Evolutionary conservation across 2,888 invertebrate species (phyloP).

Genomic region (Syrista parreyssii): DNA sequence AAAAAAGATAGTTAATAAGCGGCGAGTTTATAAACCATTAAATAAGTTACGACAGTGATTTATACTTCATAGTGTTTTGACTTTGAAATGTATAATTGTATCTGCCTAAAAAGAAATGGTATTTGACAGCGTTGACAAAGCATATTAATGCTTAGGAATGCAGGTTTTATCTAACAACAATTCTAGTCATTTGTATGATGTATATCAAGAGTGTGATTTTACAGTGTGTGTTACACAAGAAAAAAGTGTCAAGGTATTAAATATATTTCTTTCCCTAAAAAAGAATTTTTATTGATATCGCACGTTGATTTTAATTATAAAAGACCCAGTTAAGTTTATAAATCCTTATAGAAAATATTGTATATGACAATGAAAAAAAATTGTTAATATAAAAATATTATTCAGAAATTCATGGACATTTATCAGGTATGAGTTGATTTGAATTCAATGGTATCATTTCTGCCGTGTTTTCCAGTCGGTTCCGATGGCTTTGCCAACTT

Average conservation of each 20-base stretch:
- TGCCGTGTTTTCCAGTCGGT: not conserved
- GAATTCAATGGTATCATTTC: not conserved
- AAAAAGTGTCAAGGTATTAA: conserved; percentile 14
- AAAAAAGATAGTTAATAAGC: not conserved
- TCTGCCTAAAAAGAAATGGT: not conserved
- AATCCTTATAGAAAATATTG: not conserved
- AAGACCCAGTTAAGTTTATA: not conserved
- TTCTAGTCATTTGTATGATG: conserved; percentile 22
- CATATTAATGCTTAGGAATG: not conserved
- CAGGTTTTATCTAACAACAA: not conserved
- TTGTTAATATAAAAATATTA: conserved; percentile 10
- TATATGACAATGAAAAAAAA: not conserved
- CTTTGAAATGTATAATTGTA: not conserved
- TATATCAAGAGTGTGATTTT: conserved; percentile 16
- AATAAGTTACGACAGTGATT: not conserved
- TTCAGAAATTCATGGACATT: not conserved
- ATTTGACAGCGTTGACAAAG: not conserved
- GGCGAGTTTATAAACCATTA: not conserved
- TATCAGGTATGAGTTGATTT: not conserved
- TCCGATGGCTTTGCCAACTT: not conserved
- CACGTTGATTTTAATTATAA: not conserved
- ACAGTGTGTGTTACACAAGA: conserved; percentile 4
- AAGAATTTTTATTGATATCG: not conserved
- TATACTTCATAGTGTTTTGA: not conserved
- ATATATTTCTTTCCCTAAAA: conserved; percentile 13